These are phyloP conservation scores for Tanaodytes sp. DNA, from an alignment of 2,888 invertebrate species.

Conservation along the genomic window DNA sequence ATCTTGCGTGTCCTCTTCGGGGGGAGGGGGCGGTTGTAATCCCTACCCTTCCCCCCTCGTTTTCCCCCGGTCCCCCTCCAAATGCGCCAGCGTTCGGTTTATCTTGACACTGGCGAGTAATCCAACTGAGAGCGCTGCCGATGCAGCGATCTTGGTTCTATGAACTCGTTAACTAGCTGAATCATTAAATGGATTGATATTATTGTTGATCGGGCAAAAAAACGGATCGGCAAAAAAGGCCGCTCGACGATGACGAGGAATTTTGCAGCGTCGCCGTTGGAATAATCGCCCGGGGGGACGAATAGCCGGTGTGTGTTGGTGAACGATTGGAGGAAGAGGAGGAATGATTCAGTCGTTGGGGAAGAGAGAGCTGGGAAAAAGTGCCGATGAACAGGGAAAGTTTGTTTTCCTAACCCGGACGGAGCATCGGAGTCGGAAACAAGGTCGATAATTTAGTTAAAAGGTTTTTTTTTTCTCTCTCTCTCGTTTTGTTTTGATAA, in stretches of 20 bases:
- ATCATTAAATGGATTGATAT: slow-evolving; percentile 49
- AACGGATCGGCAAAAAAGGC: slow-evolving; percentile 1
- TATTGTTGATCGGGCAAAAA: slow-evolving; percentile 34
- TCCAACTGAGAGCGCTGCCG: slow-evolving; percentile 38
- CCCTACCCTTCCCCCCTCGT: slow-evolving; percentile 6
- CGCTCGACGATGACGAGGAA: slow-evolving; percentile 6
- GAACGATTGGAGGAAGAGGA: no score
- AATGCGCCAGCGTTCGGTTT: slow-evolving; percentile 22
- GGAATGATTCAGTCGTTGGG: no score
- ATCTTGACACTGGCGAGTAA: slow-evolving; percentile 38
- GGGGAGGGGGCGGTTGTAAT: not conserved
- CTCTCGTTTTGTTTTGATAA: no score
- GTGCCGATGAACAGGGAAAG: no score
- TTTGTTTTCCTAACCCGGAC: no score
- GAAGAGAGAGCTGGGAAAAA: no score
- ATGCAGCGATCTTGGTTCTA: slow-evolving; percentile 53
- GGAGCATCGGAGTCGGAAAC: no score
- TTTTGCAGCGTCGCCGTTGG: slow-evolving; percentile 1
- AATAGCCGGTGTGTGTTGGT: not conserved
- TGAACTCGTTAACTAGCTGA: slow-evolving; percentile 55
- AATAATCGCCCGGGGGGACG: not conserved
- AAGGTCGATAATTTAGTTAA: no score
- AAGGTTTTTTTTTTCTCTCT: no score
- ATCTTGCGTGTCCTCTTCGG: slow-evolving; percentile 38
- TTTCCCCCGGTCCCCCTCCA: not conserved